Base-by-base conservation (phyloP, 2,888 invertebrate species). In the Erebia aethiops region DNA sequence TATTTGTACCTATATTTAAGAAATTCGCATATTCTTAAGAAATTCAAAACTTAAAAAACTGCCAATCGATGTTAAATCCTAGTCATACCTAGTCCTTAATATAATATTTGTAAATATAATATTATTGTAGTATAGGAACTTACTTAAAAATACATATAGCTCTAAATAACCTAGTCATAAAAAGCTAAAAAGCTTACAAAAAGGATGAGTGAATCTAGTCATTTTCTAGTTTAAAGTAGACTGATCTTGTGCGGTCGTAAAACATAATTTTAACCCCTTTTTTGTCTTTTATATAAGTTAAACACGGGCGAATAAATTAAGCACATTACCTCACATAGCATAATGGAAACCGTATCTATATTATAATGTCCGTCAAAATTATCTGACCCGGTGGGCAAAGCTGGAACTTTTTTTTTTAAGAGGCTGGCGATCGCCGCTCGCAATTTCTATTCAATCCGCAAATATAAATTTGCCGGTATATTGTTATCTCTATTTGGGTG, bases 141-240 rank as follows among this genome's bases (percentile, higher is more conserved):
- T 46, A 61, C 49, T 13, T 58, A 60, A 16, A 35, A 35, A n/a
- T 62, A 60, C 13, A 1, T 13, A 49, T 49, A 46, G 18, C 41
- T 54, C 46, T 49, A 8, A 43, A 70, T 69, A 18, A 70, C 71
- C 67, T 76, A 76, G 73, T 75, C 72, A 61, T 71, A 46, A 62
- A 49, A 69, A 63, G 67, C 66, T 60, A 46, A 46, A 51, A 58
- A 41, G 58, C 57, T 71, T 64, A 14, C 49, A 58, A 64, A 70
- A 76, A 10, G 66, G 76, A 76, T 76, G 77, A 74, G 77, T 77
- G 71, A 65, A 71, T 77, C 77, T 77, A 77, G 77, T 77, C 77
- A 77, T 76, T 75, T 62, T 64, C 26, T 74, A 74, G 69, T 52
- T 57, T 26, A 5, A 67, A 69, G 67, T 60, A 67, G 64, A 64